Evolutionary conservation across 2,797 vertebrate genomes (phyloP), one percentile per base, ranked within the genome.

Genomic region (Falco concolor): DNA sequence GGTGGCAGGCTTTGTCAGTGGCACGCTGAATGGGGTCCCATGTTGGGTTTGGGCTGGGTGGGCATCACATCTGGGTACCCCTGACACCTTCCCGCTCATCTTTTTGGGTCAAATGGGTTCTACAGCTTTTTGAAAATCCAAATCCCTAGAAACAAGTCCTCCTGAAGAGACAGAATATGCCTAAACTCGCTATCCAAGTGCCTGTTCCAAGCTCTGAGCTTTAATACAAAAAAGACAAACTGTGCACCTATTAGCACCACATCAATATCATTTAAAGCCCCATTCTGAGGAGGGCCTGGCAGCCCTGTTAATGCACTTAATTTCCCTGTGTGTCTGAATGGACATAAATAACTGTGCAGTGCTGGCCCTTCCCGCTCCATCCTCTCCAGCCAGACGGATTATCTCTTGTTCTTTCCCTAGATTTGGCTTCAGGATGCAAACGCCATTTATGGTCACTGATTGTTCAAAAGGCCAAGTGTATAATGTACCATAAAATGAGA

Each of bases 401-500:
- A 77, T 93, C 95, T 96, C 94, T 84, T 89, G 79, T 96, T 97
- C 94, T 87, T 92, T 68, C 84, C 95, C 96, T 69, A 76, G 87
- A 96, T 97, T 95, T 97, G 97, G 96, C 97, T 98, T 93, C 82
- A 53, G 96, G 97, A 97, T 93, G 92, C 96, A 96, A 97, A 96
- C 92, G 90, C 94, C 92, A 70, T 96, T 97, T 95, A 91, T 92
- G 95, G 97, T 34, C 96, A 94, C 89, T 30, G 91, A 96, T 97
- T 97, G 97, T 95, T 97, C 74, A 21, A 96, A 96, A 97, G 97
- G 97, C 97, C 97, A 97, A 97, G 93, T 84, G 94, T 95, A 98
- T 97, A 97, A 98, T 94, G 96, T 76, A 93, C 95, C 97, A 98
- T 95, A 97, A 98, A 97, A 98, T 97, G 94, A 97, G 97, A 97